These are phyloP conservation scores for Heliconius cydno DNA, from an alignment of 2,888 invertebrate genomes.

Conservation along the genomic window DNA sequence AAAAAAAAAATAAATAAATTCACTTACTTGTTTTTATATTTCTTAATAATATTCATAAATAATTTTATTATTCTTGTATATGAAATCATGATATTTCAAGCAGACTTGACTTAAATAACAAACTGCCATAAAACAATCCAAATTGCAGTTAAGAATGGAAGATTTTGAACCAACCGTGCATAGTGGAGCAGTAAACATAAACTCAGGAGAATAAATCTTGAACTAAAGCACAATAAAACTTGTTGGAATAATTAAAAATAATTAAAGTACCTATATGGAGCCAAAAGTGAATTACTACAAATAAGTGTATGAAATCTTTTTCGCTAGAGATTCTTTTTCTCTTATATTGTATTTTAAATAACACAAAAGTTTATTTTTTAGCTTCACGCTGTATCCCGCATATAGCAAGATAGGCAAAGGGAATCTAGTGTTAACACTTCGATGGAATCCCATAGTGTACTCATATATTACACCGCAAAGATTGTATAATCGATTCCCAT, in stretches of 20 bases:
- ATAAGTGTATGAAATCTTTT: neutral
- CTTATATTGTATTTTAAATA: neutral
- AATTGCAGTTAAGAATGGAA: neutral
- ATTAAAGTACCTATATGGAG: slow-evolving; percentile 12
- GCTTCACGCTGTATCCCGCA: too few species aligned
- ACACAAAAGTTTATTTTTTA: neutral
- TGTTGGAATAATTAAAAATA: slow-evolving; percentile 36
- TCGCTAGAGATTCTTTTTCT: neutral
- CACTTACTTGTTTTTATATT: neutral
- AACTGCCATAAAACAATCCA: slow-evolving; percentile 1
- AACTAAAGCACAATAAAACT: slow-evolving; percentile 25
- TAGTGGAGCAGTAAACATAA: slow-evolving; percentile 8
- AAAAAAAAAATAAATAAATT: neutral
- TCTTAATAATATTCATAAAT: neutral
- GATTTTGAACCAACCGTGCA: neutral
- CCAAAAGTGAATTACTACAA: slow-evolving; percentile 23
- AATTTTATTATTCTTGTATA: neutral
- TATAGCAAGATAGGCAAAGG: too few species aligned
- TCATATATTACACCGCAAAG: too few species aligned
- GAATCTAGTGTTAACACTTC: too few species aligned
- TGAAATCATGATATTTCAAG: slow-evolving; percentile 8
- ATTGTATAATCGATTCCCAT: too few species aligned
- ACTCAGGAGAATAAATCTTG: slow-evolving; percentile 11
- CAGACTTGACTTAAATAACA: slow-evolving; percentile 2
- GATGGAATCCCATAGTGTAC: too few species aligned